Evolutionary conservation across 1,140 invertebrate genomes (phyloP).

Genomic region (Platyura marginata): DNA sequence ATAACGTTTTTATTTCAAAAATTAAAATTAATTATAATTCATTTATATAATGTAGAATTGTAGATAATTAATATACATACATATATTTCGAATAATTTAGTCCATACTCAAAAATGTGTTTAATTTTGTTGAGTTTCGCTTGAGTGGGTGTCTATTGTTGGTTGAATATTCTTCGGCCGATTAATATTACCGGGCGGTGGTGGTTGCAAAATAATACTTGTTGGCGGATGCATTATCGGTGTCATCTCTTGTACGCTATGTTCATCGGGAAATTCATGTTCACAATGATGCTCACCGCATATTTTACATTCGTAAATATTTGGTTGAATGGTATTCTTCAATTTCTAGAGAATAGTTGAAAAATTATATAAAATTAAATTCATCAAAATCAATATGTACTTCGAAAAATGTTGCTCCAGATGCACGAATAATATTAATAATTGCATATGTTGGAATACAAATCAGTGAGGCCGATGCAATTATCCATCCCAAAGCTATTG

Average conservation of each 20-base stretch:
- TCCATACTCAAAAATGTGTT: no score
- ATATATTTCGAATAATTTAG: no score
- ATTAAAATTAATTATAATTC: no score
- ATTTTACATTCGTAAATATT: conserved; percentile 36
- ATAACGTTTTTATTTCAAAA: no score
- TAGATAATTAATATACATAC: no score
- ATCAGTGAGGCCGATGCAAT: conserved; percentile 62
- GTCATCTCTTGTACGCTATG: conserved; percentile 1
- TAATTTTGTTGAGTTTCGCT: no score
- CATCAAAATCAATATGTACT: no score
- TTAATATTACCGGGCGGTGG: neutral
- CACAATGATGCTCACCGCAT: conserved; percentile 29
- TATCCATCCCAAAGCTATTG: conserved; percentile 69
- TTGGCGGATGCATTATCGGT: conserved; percentile 1
- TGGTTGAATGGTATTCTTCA: conserved; percentile 31
- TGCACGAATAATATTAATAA: conserved; percentile 48
- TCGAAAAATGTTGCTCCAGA: conserved; percentile 49
- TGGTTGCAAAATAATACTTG: neutral
- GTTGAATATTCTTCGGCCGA: no score
- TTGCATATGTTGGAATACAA: conserved; percentile 69
- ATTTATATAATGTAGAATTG: no score
- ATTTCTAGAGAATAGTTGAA: conserved; percentile 23
- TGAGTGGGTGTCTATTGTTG: no score
- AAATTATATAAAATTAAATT: no score
- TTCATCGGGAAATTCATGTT: conserved; percentile 21